Base-by-base conservation (phyloP, 1,140 invertebrate species). In the Archegozetes longisetosus region DNA sequence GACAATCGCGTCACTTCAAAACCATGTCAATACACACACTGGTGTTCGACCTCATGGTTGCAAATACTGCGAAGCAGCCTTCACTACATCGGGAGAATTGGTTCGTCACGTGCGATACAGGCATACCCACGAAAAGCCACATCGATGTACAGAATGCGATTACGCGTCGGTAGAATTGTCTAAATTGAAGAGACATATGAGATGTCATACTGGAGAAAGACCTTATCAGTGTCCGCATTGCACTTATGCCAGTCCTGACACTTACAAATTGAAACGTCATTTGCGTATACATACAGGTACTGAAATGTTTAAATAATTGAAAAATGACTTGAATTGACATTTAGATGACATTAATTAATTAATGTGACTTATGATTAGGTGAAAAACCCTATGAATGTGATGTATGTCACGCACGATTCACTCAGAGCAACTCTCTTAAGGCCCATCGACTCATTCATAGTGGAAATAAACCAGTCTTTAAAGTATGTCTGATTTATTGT, bases 221-320 rank as follows among this genome's bases (percentile, higher is more conserved):
- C 84, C 84, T 12, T 86, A 86, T 72, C 83, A 84, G 75, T 98
- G 93, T 71, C 86, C 87, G 0, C 88, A 96, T 73, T 98, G 93
- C 75, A 93, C 88, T 2, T 98, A 98, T 69, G 92, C 93, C 20
- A 94, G 88, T 68, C 92, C 92, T 3, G 93, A 98, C 73, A 95
- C 92, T 14, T 97, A 96, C 72, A 97, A 97, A 74, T 74, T 98
- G 20, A 81, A 81, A 67, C 66, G 80, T 20, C 80, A 81, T 70
- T 66, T 81, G 29, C 65, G 80, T 29, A 80, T 79, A 55, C 80
- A 81, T 64, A 81, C 80, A 0, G 76, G 53, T 52, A 20, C 13
- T 27, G n/a, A 58, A 25, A 58, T 2, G n/a, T 22, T 23, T 28
- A 60, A 58, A 3, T 14, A 51, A 17, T 49, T 58, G 24, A 40